These are phyloP conservation scores for Buteo buteo DNA, from an alignment of 2,113 vertebrate species.

Conservation along the genomic window DNA sequence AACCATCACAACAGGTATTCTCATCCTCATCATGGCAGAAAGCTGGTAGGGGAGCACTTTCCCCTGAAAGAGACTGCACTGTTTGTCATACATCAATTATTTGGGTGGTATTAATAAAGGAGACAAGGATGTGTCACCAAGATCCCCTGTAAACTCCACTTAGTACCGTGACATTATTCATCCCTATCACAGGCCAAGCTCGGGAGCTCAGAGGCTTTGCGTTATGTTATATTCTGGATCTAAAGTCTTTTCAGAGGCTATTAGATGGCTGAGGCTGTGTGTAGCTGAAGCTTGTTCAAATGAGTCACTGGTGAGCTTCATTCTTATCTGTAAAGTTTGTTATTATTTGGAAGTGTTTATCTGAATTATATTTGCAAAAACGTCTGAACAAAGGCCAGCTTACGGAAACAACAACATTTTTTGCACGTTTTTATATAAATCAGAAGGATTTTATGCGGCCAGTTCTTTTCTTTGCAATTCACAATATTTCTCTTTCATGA, in stretches of 20 bases:
- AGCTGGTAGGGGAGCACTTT: background rate
- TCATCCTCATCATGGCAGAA: background rate
- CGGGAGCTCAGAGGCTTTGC: background rate
- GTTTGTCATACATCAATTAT: background rate
- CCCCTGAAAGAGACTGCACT: background rate
- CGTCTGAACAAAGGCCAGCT: conserved; percentile 16
- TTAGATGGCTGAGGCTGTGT: background rate
- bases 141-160: background rate
- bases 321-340: conserved; percentile 54
- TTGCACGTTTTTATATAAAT: background rate
- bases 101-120: background rate
- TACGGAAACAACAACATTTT: background rate
- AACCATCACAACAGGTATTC: conserved; percentile 18
- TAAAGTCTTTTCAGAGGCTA: background rate
- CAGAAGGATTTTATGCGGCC: background rate
- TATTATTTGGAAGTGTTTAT: conserved; percentile 40
- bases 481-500: background rate
- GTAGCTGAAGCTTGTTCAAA: background rate
- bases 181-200: background rate
- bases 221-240: background rate
- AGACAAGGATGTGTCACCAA: background rate
- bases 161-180: background rate
- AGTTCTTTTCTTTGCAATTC: background rate
- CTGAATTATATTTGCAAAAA: conserved; percentile 13
- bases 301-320: conserved; percentile 25